Percentiles rank a stretch among this genome's conserved stretches.
phyloP scores from a whole-genome alignment of 2,113 vertebrate species.

The Oriolus oriolus region DNA sequence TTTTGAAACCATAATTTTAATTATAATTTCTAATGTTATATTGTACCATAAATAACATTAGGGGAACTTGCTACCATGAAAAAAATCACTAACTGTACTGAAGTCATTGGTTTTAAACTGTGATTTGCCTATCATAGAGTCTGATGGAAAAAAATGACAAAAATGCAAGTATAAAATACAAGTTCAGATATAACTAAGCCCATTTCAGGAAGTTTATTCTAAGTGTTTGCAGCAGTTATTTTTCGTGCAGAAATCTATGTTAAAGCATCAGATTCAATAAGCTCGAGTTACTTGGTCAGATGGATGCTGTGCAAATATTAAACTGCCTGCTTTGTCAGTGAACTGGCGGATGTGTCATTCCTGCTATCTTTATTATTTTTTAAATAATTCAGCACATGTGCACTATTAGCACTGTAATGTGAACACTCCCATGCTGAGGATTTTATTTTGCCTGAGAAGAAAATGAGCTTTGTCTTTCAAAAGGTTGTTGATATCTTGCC shows the following conservation, averaged over 20 bases:
- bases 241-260: not conserved
- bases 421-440: constrained; percentile 1
- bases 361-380: constrained; percentile 49
- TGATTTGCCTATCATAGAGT: not conserved
- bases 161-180: not conserved
- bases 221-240: not conserved
- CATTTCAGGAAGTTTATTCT: not conserved
- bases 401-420: not conserved
- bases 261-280: not conserved
- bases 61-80: not conserved
- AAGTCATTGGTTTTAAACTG: not conserved
- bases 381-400: constrained; percentile 45
- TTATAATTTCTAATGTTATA: not conserved
- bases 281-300: not conserved
- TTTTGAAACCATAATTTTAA: not conserved
- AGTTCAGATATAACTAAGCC: not conserved
- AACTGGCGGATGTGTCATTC: not conserved
- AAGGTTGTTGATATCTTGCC: not conserved
- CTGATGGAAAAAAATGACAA: not conserved
- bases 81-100: not conserved
- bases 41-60: not conserved
- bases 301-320: not conserved
- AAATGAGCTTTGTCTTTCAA: constrained; percentile 14
- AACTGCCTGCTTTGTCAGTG: not conserved
- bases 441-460: constrained; percentile 45